phyloP scores from a whole-genome alignment of 2,797 vertebrate species.

The Chromobotia macracanthus region DNA sequence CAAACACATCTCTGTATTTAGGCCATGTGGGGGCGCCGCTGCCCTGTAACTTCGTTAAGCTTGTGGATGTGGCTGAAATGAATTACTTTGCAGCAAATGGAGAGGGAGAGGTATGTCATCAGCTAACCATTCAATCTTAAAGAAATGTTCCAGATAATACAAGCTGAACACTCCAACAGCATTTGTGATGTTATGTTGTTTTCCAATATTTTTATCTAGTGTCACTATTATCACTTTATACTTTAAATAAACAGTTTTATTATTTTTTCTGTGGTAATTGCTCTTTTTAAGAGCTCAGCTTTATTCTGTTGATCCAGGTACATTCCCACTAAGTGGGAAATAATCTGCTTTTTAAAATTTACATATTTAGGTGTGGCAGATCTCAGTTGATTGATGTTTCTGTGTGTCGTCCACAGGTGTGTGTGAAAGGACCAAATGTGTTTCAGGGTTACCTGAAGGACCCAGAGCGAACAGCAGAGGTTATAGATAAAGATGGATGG shows the following conservation, averaged over 20 bases:
- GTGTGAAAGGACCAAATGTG: constrained; percentile 92
- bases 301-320: background rate
- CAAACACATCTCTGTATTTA: constrained; percentile 58
- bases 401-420: constrained; percentile 79
- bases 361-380: no score
- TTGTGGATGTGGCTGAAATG: constrained; percentile 94
- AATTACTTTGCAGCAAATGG: constrained; percentile 90
- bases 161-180: no score
- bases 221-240: no score
- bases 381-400: background rate
- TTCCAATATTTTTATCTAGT: background rate
- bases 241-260: no score
- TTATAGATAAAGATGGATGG: constrained; percentile 90
- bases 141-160: background rate
- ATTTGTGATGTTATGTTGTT: background rate
- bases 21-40: constrained; percentile 94
- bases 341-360: background rate
- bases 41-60: constrained; percentile 88
- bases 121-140: background rate
- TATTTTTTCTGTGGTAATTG: no score
- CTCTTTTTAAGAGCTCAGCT: no score
- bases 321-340: background rate
- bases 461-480: constrained; percentile 87
- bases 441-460: constrained; percentile 94
- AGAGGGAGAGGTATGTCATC: constrained; percentile 88